Base-by-base conservation (phyloP, 2,113 vertebrate species). In the Nematolebias whitei region DNA sequence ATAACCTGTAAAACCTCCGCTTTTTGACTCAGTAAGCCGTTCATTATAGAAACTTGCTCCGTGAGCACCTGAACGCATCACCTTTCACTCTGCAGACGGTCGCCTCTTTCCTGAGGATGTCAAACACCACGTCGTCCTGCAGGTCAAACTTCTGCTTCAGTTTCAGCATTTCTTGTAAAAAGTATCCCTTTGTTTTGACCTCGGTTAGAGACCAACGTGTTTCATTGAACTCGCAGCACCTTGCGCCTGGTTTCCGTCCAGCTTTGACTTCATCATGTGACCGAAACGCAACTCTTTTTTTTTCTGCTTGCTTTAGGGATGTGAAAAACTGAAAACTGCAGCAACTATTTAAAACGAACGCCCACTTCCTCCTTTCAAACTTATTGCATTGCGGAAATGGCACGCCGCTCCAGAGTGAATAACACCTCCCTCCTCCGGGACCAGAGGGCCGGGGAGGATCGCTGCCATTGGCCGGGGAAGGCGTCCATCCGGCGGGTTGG, bases 81-180 rank as follows among this genome's bases (percentile, higher is more conserved):
- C 92, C 91, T 89, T 73, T 63, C 56, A 79, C 63, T 48, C 68
- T 52, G 49, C 87, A 81, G 15, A 79, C 73, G 0, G 82, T 77
- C 40, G 88, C 83, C 47, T 93, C 91, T 68, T 87, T 93, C 53
- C 71, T 78, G 52, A 78, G 74, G 60, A 93, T 70, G 22, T 86
- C 85, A 2, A 47, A 69, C 51, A 80, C 83, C 48, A 91, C 90
- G 67, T 93, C 90, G 50, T 61, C 82, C 5, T 84, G 80, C 19
- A 91, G 66, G 71, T 92, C 90, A 55, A 91, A 90, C 15, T 57
- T 50, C 10, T 54, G 35, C 52, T 63, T 66, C 38, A 90, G 26
- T 14, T 73, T 84, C 45, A 92, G 51, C 90, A 92, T 92, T 29
- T 1, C 0, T 13, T 16, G n/a, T 35, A 8, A 35, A 35, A 35